Conservation (phyloP, 1,140 invertebrate species). For the Euwallacea similis region DNA sequence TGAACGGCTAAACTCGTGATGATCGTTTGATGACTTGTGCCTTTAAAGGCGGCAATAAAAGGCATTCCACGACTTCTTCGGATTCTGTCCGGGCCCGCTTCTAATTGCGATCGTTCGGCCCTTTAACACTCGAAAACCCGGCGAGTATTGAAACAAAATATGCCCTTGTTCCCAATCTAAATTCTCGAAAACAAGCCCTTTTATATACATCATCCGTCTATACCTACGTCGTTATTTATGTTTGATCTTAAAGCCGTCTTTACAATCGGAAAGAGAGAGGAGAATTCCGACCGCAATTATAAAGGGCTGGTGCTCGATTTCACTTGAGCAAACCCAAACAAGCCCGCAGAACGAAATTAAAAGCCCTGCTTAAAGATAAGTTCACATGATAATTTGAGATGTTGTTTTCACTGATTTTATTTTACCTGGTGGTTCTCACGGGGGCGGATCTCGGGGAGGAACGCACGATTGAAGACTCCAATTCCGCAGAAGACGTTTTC, state of each 20-base stretch:
- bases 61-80: slow-evolving; percentile 36
- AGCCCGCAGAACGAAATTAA: slow-evolving; percentile 20
- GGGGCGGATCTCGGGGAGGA: background rate
- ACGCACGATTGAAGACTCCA: background rate
- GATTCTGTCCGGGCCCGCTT: slow-evolving; percentile 28
- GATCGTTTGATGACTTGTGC: slow-evolving; percentile 37
- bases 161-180: background rate
- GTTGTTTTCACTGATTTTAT: slow-evolving; percentile 10
- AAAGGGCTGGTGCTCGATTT: slow-evolving; percentile 31
- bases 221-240: slow-evolving; percentile 28
- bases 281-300: slow-evolving; percentile 35
- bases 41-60: slow-evolving; percentile 33
- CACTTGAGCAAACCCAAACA: slow-evolving; percentile 33
- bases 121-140: no score
- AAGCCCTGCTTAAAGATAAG: slow-evolving; percentile 23
- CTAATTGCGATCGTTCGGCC: slow-evolving; percentile 17
- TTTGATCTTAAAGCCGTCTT: slow-evolving; percentile 31
- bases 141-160: no score
- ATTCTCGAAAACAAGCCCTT: slow-evolving; percentile 18
- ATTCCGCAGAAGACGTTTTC: background rate
- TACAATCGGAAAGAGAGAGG: slow-evolving; percentile 14
- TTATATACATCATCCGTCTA: background rate
- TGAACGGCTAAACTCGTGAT: slow-evolving; percentile 31
- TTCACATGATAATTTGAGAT: slow-evolving; percentile 32
- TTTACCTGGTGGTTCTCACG: background rate